Percentiles rank a stretch among this genome's conserved stretches.
Conservation (phyloP, 2,113 vertebrate species). For the Physeter macrocephalus region DNA sequence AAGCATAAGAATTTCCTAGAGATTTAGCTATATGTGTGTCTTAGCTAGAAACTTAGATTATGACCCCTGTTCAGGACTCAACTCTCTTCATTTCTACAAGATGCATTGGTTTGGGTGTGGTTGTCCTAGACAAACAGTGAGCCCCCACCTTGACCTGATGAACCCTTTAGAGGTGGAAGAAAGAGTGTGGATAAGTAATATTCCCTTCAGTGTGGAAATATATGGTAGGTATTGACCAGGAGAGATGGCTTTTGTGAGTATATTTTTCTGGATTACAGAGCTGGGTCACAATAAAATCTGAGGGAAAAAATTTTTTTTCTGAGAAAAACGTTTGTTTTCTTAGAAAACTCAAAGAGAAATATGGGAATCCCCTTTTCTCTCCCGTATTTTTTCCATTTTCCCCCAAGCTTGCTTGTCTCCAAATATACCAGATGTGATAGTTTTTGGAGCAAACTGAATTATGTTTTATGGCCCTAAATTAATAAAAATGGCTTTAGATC, state of each 20-base stretch:
- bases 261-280: slow-evolving; percentile 17
- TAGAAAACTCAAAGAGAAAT: slow-evolving; percentile 44
- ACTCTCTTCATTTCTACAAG: not conserved
- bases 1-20: not conserved
- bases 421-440: slow-evolving; percentile 31
- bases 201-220: not conserved
- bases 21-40: not conserved
- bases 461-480: slow-evolving; percentile 23
- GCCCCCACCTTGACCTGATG: not conserved
- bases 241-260: not conserved
- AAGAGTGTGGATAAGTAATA: not conserved
- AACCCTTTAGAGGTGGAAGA: not conserved
- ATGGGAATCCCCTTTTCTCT: not conserved
- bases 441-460: slow-evolving; percentile 16
- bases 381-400: not conserved
- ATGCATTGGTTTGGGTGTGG: not conserved
- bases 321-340: slow-evolving; percentile 44
- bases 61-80: not conserved
- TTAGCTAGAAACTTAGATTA: not conserved
- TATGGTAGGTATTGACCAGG: not conserved
- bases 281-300: not conserved
- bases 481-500: slow-evolving; percentile 5
- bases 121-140: not conserved
- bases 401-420: not conserved
- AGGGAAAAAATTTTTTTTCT: not conserved